Evolutionary conservation across 2,113 vertebrate species (phyloP), one percentile per base, ranked within the genome.

Genomic region (Oryzias melastigma): DNA sequence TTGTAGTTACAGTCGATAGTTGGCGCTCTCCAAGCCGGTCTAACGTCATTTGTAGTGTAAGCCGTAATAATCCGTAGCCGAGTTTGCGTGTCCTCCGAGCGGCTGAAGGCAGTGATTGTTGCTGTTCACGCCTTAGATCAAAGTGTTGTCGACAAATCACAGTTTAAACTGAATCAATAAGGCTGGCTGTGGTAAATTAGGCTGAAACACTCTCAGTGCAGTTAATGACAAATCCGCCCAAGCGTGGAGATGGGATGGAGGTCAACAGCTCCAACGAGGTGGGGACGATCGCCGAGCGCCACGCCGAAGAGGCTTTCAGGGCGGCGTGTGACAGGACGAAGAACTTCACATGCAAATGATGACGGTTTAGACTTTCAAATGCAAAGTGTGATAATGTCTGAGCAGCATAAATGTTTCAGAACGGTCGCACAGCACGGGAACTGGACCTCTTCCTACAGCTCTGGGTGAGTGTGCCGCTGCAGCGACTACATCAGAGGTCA

Each of bases 401-500:
- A 27, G 25, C 5, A 27, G 25, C 25, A 27, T 12, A 35, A 35
- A 13, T 3, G 35, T 12, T 35, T 35, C 35, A 35, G 35, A 35
- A 35, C 35, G 3, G 2, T 12, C 6, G 35, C 35, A 35, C 2
- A 35, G 35, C 35, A 8, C 12, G 35, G 35, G 29, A 3, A 3
- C 35, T 35, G 35, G 35, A 79, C 54, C 52, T 4, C 24, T 56
- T 3, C 41, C 27, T 6, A 42, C 77, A 89, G 82, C 69, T 60
- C n/a, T 35, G 1, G 13, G n/a, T 18, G 64, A 5, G 29, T 24
- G 14, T 7, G 59, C 67, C 29, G 53, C 53, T 0, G 78, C 85
- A 0, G 54, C 73, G 40, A 90, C 90, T 5, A 88, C 90, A 42
- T 46, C 58, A 0, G 95, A 95, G 55, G 95, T 96, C 82, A 95